Conservation (phyloP, 2,113 vertebrate genomes). For the Acrocephalus arundinaceus region DNA sequence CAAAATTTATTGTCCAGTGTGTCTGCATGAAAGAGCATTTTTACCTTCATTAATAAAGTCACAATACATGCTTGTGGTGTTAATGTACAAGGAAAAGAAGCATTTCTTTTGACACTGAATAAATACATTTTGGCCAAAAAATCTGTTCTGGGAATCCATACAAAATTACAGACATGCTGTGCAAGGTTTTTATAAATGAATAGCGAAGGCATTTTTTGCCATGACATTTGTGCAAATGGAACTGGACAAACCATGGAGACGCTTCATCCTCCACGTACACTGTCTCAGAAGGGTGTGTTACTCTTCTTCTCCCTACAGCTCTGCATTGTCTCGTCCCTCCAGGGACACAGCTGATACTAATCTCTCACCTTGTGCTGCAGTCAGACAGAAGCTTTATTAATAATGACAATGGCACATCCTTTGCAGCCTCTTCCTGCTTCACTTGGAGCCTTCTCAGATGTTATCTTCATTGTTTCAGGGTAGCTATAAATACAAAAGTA, state of each 20-base stretch:
- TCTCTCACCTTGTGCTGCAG: conserved; percentile 41
- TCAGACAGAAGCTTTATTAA: conserved; percentile 47
- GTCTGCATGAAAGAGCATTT: background rate
- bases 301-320: background rate
- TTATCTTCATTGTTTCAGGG: conserved; percentile 61
- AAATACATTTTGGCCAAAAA: background rate
- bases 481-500: conserved; percentile 54
- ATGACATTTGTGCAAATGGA: background rate
- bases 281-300: background rate
- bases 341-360: conserved; percentile 45
- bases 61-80: background rate
- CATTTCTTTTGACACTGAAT: background rate
- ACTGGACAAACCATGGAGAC: background rate
- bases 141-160: background rate
- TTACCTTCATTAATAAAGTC: background rate
- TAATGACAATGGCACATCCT: conserved; percentile 61
- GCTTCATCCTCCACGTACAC: background rate
- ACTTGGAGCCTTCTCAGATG: conserved; percentile 53
- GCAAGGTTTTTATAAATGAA: background rate
- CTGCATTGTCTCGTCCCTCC: conserved; percentile 36
- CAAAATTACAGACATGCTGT: background rate
- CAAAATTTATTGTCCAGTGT: background rate
- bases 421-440: conserved; percentile 55
- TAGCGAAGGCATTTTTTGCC: background rate
- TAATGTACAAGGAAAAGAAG: background rate